A percentile compares a stretch with the other conserved stretches of the same genome.
Evolutionary conservation across 2,888 invertebrate species (phyloP).

Genomic region (Octodonta nipae): DNA sequence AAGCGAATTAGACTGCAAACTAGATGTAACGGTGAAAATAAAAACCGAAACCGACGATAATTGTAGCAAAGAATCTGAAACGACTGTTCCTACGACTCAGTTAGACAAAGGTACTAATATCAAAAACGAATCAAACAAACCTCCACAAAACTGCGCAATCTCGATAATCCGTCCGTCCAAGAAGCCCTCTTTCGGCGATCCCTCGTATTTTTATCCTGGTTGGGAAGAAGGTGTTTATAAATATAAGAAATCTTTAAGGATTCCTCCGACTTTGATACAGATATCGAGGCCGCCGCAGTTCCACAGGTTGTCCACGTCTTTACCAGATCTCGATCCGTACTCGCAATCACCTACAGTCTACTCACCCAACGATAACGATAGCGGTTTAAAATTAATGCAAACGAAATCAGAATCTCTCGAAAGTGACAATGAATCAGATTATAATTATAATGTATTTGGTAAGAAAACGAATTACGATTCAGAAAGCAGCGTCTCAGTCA

Average conservation of each 20-base stretch:
- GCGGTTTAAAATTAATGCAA: constrained; percentile 22
- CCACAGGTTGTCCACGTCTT: constrained; percentile 56
- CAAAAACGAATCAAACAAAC: constrained; percentile 5
- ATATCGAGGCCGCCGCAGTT: constrained; percentile 60
- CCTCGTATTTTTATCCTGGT: constrained; percentile 60
- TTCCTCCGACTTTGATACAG: constrained; percentile 68
- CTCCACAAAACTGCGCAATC: too few relatives aligned
- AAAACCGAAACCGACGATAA: too few relatives aligned
- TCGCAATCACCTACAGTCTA: constrained; percentile 58
- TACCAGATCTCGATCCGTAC: constrained; percentile 64
- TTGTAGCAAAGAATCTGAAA: too few relatives aligned
- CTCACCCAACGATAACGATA: constrained; percentile 43
- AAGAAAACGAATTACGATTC: constrained; percentile 49
- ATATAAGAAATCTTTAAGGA: constrained; percentile 67
- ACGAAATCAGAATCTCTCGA: constrained; percentile 33
- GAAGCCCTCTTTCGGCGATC: constrained; percentile 55
- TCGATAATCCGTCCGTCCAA: constrained; percentile 29
- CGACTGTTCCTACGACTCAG: too few relatives aligned
- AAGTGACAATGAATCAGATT: constrained; percentile 56
- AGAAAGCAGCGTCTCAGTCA: constrained; percentile 55
- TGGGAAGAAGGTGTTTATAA: constrained; percentile 75
- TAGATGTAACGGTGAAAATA: too few relatives aligned
- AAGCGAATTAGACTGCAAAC: too few relatives aligned
- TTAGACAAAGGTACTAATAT: too few relatives aligned
- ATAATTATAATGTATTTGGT: constrained; percentile 42